phyloP scores from a whole-genome alignment of 1,140 invertebrate species.

The Teleogryllus occipitalis region DNA sequence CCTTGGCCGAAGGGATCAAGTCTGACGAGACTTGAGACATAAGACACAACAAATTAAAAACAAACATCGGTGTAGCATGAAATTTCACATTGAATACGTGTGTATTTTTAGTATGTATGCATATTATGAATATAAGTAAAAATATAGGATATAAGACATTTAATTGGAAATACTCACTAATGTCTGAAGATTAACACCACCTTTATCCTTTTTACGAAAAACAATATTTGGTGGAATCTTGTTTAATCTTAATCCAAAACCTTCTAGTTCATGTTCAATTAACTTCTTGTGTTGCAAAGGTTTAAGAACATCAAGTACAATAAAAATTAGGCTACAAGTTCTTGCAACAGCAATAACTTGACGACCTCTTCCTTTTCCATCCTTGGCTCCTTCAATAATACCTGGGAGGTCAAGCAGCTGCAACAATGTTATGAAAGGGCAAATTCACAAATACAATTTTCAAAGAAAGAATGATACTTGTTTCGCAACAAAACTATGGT shows the following conservation, averaged over 20 bases:
- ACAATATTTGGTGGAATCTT: constrained; percentile 95
- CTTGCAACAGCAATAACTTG: constrained; percentile 99
- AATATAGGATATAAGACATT: neutral
- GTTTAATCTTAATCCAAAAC: constrained; percentile 94
- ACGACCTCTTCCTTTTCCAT: constrained; percentile 94
- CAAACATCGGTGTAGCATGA: too few species aligned
- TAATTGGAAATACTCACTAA: constrained; percentile 48
- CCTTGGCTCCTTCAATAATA: constrained; percentile 99
- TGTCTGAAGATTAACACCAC: constrained; percentile 84
- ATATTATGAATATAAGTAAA: neutral
- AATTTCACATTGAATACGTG: neutral
- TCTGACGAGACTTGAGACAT: too few species aligned
- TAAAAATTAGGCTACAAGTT: constrained; percentile 96
- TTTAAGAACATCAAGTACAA: constrained; percentile 96
- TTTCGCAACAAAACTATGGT: too few species aligned
- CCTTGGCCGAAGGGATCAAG: too few species aligned
- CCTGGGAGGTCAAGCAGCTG: constrained; percentile 96
- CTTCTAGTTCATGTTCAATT: constrained; percentile 97
- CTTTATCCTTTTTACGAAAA: constrained; percentile 96
- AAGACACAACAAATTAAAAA: too few species aligned
- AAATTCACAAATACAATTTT: neutral
- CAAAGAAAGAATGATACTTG: neutral
- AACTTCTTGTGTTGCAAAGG: constrained; percentile 93
- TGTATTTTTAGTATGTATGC: neutral
- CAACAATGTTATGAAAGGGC: constrained; percentile 26